Conservation (phyloP, 2,888 invertebrate species). For the Drosophila neotestacea region DNA sequence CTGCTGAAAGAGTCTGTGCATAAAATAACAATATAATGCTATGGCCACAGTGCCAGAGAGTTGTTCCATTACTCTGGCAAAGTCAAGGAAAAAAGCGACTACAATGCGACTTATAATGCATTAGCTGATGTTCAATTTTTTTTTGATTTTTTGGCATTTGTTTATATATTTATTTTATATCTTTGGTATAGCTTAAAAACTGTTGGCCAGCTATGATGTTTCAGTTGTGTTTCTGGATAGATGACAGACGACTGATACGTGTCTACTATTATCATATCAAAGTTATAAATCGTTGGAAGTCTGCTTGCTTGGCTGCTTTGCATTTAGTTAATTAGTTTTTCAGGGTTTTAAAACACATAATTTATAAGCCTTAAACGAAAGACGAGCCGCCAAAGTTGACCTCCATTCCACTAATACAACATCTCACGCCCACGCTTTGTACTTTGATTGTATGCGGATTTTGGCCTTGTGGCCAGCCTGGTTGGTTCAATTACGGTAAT, state of each 20-base stretch:
- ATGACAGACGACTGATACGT: conserved; percentile 58
- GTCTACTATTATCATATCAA: conserved; percentile 26
- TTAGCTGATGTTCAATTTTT: conserved; percentile 67
- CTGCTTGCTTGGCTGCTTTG: conserved; percentile 23
- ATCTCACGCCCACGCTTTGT: not conserved
- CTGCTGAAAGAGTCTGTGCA: conserved; percentile 65
- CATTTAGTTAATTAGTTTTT: conserved; percentile 75
- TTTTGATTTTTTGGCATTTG: conserved; percentile 27
- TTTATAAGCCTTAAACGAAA: conserved; percentile 39
- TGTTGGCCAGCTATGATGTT: conserved; percentile 42
- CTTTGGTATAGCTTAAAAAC: conserved; percentile 12
- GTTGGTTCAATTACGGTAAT: conserved; percentile 75
- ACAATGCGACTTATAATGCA: conserved; percentile 66
- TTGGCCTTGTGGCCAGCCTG: conserved; percentile 34
- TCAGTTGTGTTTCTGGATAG: conserved; percentile 25
- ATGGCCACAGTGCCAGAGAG: conserved; percentile 53
- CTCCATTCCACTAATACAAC: conserved; percentile 1
- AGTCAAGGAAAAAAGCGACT: conserved; percentile 37
- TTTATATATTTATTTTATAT: conserved; percentile 12
- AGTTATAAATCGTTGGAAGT: conserved; percentile 59
- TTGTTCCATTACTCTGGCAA: conserved; percentile 23
- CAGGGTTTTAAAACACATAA: conserved; percentile 51
- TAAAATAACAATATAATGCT: conserved; percentile 80
- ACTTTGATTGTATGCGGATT: not conserved
- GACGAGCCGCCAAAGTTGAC: conserved; percentile 8